A percentile compares a stretch with the other conserved stretches of the same genome.
These are phyloP conservation scores for Aplocera efformata DNA, from an alignment of 2,888 invertebrate genomes.

Conservation along the genomic window DNA sequence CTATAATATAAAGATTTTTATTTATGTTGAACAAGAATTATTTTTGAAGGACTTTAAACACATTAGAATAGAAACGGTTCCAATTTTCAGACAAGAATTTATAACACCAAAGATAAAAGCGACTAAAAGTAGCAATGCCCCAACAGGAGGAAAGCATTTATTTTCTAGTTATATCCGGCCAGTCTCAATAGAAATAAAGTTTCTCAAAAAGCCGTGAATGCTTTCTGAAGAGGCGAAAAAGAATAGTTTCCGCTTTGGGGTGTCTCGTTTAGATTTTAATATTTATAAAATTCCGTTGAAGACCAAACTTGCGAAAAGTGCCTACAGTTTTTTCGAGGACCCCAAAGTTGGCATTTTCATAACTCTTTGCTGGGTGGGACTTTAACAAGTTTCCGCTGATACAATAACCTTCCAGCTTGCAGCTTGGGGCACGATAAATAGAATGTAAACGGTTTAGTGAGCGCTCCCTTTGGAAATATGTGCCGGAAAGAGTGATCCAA, in stretches of 20 bases:
- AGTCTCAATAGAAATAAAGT: constrained; percentile 28
- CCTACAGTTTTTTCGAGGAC: constrained; percentile 55
- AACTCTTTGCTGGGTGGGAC: constrained; percentile 67
- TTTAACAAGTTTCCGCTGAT: constrained; percentile 68
- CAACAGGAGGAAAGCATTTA: constrained; percentile 21
- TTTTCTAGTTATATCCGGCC: constrained; percentile 24
- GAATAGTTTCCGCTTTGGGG: constrained; percentile 55
- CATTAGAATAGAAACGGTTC: no score
- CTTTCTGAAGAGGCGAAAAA: constrained; percentile 47
- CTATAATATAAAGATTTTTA: no score
- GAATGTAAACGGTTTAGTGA: constrained; percentile 43
- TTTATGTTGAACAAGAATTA: no score
- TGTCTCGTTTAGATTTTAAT: constrained; percentile 62
- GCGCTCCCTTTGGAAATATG: constrained; percentile 33
- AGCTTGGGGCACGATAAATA: constrained; percentile 38
- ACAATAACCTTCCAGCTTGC: constrained; percentile 40
- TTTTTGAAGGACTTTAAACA: no score
- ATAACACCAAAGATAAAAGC: background rate
- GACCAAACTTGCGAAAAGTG: constrained; percentile 58
- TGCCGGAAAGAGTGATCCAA: constrained; percentile 29
- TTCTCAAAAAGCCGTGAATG: constrained; percentile 43
- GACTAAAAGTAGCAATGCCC: background rate
- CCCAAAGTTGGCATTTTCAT: constrained; percentile 71
- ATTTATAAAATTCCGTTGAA: constrained; percentile 67
- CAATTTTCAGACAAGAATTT: background rate